These are phyloP conservation scores for Pseudomyrmex dendroicus DNA, from an alignment of 1,140 invertebrate genomes.

Conservation along the genomic window DNA sequence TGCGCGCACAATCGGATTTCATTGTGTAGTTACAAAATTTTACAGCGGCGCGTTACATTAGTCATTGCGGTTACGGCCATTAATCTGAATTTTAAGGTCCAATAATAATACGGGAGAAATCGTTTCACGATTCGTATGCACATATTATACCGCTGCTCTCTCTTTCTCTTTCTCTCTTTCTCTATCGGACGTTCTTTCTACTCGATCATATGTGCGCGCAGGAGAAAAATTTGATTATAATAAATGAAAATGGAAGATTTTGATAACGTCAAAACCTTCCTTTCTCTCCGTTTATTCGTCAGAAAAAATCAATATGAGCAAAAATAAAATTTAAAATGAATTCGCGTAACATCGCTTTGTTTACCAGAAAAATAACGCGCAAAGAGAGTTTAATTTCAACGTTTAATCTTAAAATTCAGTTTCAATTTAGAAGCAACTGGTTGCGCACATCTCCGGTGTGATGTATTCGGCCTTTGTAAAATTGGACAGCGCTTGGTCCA, in stretches of 20 bases:
- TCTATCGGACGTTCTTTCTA: constrained; percentile 1
- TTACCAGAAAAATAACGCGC: not conserved
- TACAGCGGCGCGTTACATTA: constrained; percentile 36
- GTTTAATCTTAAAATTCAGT: constrained; percentile 7
- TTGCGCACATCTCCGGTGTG: not conserved
- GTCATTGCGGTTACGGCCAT: constrained; percentile 52
- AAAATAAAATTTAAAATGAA: constrained; percentile 2
- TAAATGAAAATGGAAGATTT: not conserved
- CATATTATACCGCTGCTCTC: not conserved
- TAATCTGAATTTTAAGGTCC: constrained; percentile 52
- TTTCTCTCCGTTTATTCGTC: too few species aligned
- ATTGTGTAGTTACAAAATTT: constrained; percentile 42
- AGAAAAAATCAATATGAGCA: not conserved
- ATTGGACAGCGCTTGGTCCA: constrained; percentile 19
- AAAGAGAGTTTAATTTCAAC: not conserved
- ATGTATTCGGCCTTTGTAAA: constrained; percentile 22
- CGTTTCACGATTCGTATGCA: constrained; percentile 34
- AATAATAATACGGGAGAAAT: constrained; percentile 17
- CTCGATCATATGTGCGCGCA: not conserved
- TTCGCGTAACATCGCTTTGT: not conserved
- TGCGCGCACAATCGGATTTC: constrained; percentile 35
- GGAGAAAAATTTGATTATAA: constrained; percentile 26
- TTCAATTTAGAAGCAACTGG: constrained; percentile 39
- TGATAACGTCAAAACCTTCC: too few species aligned
- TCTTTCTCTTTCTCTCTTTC: not conserved